Base-by-base conservation (phyloP, 2,888 invertebrate species). In the Diarsia rubi region DNA sequence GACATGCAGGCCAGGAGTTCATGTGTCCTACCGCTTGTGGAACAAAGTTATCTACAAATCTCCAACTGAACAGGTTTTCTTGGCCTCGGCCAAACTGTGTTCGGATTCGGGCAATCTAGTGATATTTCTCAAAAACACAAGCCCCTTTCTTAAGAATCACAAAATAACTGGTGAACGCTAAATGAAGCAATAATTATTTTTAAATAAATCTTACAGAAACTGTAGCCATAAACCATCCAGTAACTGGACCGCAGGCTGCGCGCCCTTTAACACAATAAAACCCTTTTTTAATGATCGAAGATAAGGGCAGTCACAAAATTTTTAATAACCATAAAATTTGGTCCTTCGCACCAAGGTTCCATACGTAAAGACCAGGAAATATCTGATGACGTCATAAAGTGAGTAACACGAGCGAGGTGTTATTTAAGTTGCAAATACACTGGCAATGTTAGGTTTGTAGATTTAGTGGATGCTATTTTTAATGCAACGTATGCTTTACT, bases 261-360 rank as follows among this genome's bases (percentile, higher is more conserved):
- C 67, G 47, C 75, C 67, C 73, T 73, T 83, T 75, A 57, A 69
- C 73, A 79, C 72, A 81, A 76, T 85, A 85, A 87, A 87, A 84
- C 88, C 81, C 79, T 78, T 85, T 87, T 88, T 87, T 85, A 87
- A 87, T 88, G 81, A 79, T 78, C 76, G 69, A 62, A 83, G 83
- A 88, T 87, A 88, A 88, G 72, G 76, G 44, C 82, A 78, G 83
- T 75, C 78, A 75, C 82, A 82, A 87, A 88, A 76, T 27, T 80
- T 87, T 87, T 88, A 88, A 88, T 82, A 88, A 80, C 81, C 77
- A 84, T 88, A 87, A 87, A 88, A 85, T 78, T 84, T 80, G 83
- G 85, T 84, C 86, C 86, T 87, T 80, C 73, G 62, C 81, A 69
- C 83, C 83, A 65, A 67, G 79, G 70, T 63, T 82, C 81, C 69